Evolutionary conservation across 2,888 invertebrate genomes (phyloP).

Genomic region (Parnassius orleans): DNA sequence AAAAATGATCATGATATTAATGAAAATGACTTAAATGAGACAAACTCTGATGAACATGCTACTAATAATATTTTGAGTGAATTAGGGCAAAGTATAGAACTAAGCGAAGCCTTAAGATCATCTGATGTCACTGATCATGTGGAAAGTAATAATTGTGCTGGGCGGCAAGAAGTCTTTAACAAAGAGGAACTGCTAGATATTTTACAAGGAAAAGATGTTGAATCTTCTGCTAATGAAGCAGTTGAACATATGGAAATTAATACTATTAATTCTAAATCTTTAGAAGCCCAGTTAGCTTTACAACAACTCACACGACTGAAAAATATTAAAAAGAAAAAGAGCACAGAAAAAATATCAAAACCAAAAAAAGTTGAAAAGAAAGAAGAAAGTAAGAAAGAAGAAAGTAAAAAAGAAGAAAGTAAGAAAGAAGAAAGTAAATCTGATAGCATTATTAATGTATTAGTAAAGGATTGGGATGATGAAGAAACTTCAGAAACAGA

Average conservation of each 20-base stretch:
- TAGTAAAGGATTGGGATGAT: slow-evolving; percentile 79
- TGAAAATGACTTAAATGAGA: slow-evolving; percentile 39
- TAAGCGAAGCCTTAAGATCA: slow-evolving; percentile 64
- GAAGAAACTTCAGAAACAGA: slow-evolving; percentile 57
- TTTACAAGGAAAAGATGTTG: slow-evolving; percentile 66
- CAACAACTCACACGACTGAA: slow-evolving; percentile 63
- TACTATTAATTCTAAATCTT: slow-evolving; percentile 35
- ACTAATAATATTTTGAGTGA: slow-evolving; percentile 58
- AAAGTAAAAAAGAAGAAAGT: slow-evolving; percentile 28
- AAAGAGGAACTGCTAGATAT: slow-evolving; percentile 73
- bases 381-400: slow-evolving; percentile 29
- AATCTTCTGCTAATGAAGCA: slow-evolving; percentile 38
- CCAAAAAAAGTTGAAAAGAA: slow-evolving; percentile 32
- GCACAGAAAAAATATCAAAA: slow-evolving; percentile 26
- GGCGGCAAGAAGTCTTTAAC: slow-evolving; percentile 67
- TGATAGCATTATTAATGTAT: slow-evolving; percentile 68
- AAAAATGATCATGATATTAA: slow-evolving; percentile 52
- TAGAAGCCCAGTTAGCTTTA: slow-evolving; percentile 61
- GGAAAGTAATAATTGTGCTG: slow-evolving; percentile 63
- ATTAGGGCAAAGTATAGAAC: slow-evolving; percentile 63
- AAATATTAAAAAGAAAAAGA: slow-evolving; percentile 30
- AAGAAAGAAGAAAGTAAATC: slow-evolving; percentile 32
- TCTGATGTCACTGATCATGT: slow-evolving; percentile 56
- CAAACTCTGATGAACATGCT: slow-evolving; percentile 33
- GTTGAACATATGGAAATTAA: slow-evolving; percentile 33